Percentiles rank a stretch among this genome's conserved stretches.
phyloP scores from a whole-genome alignment of 2,113 vertebrate genomes.

The Cheirogaleus medius region DNA sequence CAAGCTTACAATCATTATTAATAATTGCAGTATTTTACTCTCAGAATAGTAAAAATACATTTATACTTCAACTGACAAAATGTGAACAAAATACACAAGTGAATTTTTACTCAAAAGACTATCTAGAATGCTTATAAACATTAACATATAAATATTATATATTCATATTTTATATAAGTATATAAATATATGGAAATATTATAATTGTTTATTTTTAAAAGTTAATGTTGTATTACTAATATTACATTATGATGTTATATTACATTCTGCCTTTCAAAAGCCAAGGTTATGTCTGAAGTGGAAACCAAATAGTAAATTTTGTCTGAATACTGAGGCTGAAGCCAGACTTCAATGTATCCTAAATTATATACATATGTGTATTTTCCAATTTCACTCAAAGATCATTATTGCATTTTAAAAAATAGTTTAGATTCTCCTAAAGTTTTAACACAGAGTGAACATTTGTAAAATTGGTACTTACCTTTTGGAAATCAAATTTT shows the following conservation, averaged over 20 bases:
- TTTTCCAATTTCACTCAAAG: neutral
- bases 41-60: neutral
- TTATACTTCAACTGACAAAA: neutral
- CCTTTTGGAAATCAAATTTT: constrained; percentile 18
- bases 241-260: neutral
- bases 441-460: neutral
- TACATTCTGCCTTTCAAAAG: neutral
- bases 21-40: neutral
- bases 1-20: neutral
- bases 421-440: neutral
- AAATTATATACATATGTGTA: neutral
- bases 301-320: neutral
- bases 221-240: neutral
- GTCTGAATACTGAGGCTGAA: neutral
- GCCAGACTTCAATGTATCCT: neutral
- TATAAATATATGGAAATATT: neutral
- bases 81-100: neutral
- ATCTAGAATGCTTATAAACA: neutral
- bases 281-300: neutral
- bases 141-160: neutral
- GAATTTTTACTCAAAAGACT: neutral
- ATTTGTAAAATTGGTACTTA: neutral
- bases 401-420: neutral
- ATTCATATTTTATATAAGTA: neutral
- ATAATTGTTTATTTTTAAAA: neutral